Evolutionary conservation across 2,797 vertebrate species (phyloP), one percentile per base, ranked within the genome.

Genomic region (Choloepus didactylus): DNA sequence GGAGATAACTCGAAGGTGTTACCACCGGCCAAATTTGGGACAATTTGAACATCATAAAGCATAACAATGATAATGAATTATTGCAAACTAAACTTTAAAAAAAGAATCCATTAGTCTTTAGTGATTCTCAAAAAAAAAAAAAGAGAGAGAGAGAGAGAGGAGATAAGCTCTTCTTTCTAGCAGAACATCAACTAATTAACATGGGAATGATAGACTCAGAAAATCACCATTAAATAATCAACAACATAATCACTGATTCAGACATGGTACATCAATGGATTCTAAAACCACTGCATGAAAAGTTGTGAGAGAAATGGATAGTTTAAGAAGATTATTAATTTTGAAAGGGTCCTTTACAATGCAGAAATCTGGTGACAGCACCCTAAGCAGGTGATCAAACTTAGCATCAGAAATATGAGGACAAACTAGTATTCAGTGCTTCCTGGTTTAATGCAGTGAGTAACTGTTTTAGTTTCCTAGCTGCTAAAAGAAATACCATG

Each of bases 21-120:
- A 29, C 62, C 77, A 44, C 18, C 29, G 19, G 51, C 60, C 41
- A 88, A 75, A 83, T 90, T 73, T n/a, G 64, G 59, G 81, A 90
- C 54, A 87, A 67, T 51, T 4, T 23, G 35, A 88, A 38, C 75
- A 89, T 80, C 83, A 87, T 62, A 87, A 88, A 93, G 31, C 81
- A 85, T 5, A 75, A 75, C 56, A 70, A 75, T 10, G 7, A 18
- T 41, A 44, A 93, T 82, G 54, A 92, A 59, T 81, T 79, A 89
- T 1, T 46, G 6, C 59, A 67, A 6, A 88, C 35, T 76, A 62
- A n/a, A 46, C 29, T 87, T 76, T 51, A 8, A 21, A 35, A 38
- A 91, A 95, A 86, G 41, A 93, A 81, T 54, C 9, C 38, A 27
- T 86, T 29, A 56, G 7, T 86, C 51, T 76, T 23, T 1, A 75